These are phyloP conservation scores for Psephotus haematonotus DNA, from an alignment of 2,113 vertebrate genomes.

Conservation along the genomic window DNA sequence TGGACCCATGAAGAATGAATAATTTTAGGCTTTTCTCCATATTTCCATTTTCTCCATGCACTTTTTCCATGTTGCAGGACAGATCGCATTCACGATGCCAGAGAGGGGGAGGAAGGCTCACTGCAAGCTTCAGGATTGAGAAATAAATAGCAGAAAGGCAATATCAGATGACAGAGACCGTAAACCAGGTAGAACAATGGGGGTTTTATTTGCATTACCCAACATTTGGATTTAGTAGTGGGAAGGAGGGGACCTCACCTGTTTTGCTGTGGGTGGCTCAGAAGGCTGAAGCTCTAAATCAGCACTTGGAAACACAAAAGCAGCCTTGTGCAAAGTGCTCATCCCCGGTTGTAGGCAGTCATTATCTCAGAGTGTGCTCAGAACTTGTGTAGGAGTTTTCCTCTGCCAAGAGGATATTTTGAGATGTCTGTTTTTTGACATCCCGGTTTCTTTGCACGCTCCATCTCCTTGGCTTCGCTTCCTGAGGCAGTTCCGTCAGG, in stretches of 20 bases:
- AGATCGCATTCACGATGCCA: not conserved
- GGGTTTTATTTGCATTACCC: not conserved
- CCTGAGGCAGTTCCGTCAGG: not conserved
- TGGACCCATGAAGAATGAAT: not conserved
- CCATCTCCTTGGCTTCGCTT: not conserved
- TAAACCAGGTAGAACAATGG: constrained; percentile 19
- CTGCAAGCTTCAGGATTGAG: not conserved
- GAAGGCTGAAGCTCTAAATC: not conserved
- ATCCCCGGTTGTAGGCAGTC: not conserved
- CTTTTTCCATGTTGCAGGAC: not conserved
- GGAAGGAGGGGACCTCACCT: accelerated
- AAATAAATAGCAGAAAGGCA: constrained; percentile 35
- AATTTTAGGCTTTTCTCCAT: not conserved
- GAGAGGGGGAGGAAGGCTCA: not conserved
- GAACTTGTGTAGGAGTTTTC: not conserved
- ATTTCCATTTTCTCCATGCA: not conserved
- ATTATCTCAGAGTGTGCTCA: not conserved
- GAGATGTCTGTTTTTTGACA: not conserved
- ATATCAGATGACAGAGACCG: constrained; percentile 32
- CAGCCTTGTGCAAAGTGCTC: not conserved
- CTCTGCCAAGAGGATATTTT: not conserved
- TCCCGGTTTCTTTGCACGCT: not conserved
- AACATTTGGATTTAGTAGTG: not conserved
- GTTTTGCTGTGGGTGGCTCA: not conserved
- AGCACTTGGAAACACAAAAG: not conserved